phyloP scores from a whole-genome alignment of 2,113 vertebrate species.

The Telmatochromis bifrenatus region DNA sequence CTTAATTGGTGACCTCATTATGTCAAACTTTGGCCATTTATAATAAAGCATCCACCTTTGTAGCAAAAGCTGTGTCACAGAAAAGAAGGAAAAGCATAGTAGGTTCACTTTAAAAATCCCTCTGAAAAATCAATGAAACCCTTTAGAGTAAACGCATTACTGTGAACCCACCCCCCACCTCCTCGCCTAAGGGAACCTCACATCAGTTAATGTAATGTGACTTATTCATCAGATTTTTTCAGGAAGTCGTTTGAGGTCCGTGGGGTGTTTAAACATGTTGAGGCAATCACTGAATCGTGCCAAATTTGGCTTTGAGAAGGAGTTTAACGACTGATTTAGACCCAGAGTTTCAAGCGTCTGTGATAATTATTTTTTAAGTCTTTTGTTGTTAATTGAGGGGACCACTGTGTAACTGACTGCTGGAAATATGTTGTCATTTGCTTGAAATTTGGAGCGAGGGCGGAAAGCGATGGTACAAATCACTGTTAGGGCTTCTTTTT shows the following conservation, averaged over 20 bases:
- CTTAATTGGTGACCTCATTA: background rate
- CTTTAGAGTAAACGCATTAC: background rate
- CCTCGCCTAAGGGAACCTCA: background rate
- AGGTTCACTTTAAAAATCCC: background rate
- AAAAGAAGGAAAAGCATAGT: background rate
- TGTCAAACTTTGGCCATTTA: background rate
- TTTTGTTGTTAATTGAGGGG: constrained; percentile 28
- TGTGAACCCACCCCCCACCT: background rate
- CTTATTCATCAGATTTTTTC: background rate
- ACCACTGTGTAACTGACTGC: constrained; percentile 65
- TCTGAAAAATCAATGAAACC: background rate
- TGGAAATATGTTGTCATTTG: constrained; percentile 45
- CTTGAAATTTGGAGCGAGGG: constrained; percentile 4
- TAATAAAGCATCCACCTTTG: background rate
- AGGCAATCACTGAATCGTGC: constrained; percentile 17
- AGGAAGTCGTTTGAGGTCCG: background rate
- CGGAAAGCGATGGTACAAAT: constrained; percentile 46
- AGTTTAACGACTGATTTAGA: background rate
- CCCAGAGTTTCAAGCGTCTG: background rate
- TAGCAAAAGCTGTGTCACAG: background rate
- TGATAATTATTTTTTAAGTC: background rate
- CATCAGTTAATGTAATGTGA: background rate
- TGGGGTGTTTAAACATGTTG: background rate
- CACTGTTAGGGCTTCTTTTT: constrained; percentile 53
- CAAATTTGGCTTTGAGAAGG: background rate